Conservation (phyloP, 2,113 vertebrate genomes). For the Isichthys henryi region DNA sequence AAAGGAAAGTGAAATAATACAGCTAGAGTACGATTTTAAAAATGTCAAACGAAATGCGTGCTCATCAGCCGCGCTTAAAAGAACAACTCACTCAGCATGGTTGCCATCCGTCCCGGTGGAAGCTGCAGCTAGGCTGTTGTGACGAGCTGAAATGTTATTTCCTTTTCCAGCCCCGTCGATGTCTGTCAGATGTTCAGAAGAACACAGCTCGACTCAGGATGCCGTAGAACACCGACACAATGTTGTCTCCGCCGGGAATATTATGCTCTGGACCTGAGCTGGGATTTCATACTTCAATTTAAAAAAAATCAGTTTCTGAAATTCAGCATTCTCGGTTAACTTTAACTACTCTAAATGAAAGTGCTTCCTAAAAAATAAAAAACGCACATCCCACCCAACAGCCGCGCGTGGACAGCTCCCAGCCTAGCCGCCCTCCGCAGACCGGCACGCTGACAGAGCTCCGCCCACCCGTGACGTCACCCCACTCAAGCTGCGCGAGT, state of each 20-base stretch:
- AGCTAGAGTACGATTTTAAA: neutral
- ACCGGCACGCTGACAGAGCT: constrained; percentile 23
- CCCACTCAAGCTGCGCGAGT: neutral
- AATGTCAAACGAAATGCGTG: neutral
- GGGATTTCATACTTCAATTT: neutral
- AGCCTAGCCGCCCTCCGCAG: constrained; percentile 1
- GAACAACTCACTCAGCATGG: constrained; percentile 12
- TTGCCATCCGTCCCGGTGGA: neutral
- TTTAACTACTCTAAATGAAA: constrained; percentile 10
- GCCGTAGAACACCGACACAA: neutral
- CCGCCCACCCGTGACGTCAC: constrained; percentile 20
- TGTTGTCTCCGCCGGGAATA: neutral
- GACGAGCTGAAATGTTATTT: neutral
- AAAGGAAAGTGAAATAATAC: neutral
- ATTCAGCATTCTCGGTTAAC: neutral
- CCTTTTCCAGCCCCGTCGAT: constrained; percentile 6
- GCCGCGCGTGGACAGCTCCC: constrained; percentile 17
- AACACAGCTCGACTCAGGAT: constrained; percentile 20
- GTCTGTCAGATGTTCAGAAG: constrained; percentile 10
- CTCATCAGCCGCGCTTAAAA: neutral
- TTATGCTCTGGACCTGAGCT: neutral
- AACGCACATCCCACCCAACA: neutral
- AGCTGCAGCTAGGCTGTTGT: neutral
- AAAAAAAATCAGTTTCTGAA: neutral
- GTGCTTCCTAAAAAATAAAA: neutral